A percentile compares a stretch with the other conserved stretches of the same genome.
These are phyloP conservation scores for Formica exsecta DNA, from an alignment of 1,140 invertebrate genomes.

Conservation along the genomic window DNA sequence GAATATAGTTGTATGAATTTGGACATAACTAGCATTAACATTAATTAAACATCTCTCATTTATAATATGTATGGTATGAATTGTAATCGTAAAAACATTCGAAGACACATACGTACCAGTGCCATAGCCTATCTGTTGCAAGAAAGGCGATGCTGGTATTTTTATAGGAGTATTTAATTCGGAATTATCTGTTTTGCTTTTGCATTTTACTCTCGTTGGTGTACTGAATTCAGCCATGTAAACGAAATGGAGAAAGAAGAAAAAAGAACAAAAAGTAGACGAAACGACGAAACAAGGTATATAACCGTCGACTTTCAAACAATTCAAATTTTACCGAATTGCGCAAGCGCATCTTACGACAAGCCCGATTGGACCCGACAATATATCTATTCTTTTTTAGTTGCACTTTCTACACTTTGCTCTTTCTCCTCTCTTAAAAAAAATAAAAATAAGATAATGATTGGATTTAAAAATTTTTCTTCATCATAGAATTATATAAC, in stretches of 20 bases:
- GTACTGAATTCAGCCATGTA: constrained; percentile 82
- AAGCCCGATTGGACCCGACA: not conserved
- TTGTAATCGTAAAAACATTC: not conserved
- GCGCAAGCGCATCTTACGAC: constrained; percentile 13
- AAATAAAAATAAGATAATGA: not conserved
- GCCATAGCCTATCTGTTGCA: constrained; percentile 91
- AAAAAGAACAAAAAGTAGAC: not conserved
- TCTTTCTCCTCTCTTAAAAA: no score
- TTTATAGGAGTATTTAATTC: constrained; percentile 83
- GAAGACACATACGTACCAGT: constrained; percentile 87
- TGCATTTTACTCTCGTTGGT: constrained; percentile 74
- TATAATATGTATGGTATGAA: not conserved
- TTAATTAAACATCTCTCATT: not conserved
- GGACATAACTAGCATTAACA: not conserved
- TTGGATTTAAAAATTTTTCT: no score
- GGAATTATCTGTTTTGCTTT: constrained; percentile 73
- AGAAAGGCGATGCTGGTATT: constrained; percentile 90
- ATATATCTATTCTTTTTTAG: no score
- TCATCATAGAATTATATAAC: no score
- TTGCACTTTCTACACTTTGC: no score
- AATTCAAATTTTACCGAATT: constrained; percentile 3
- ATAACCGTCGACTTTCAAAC: constrained; percentile 19
- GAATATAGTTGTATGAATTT: constrained; percentile 19
- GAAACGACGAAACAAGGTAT: no score
- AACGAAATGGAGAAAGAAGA: not conserved